These are phyloP conservation scores for Drosophila anomelani DNA, from an alignment of 2,888 invertebrate species.

Conservation along the genomic window DNA sequence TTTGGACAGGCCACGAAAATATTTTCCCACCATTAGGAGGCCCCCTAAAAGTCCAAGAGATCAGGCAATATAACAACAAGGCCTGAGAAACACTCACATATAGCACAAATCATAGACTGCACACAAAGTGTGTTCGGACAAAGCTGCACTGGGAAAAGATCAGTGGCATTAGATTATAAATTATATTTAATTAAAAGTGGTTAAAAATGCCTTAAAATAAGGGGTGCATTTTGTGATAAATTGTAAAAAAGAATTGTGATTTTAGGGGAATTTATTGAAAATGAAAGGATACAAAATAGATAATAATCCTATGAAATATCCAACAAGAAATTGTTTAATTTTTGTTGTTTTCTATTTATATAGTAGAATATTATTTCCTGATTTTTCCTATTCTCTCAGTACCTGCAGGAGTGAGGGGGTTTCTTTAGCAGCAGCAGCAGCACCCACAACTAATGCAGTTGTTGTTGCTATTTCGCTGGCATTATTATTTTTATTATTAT, in stretches of 20 bases:
- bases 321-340: background rate
- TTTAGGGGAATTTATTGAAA: background rate
- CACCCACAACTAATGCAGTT: constrained; percentile 61
- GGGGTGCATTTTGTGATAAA: background rate
- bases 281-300: too few species aligned
- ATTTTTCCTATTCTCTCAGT: background rate
- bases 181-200: background rate
- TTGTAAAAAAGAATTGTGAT: background rate
- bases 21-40: constrained; percentile 77
- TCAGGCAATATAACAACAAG: constrained; percentile 39
- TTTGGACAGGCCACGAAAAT: constrained; percentile 50
- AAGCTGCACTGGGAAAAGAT: constrained; percentile 22
- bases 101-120: constrained; percentile 50
- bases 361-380: background rate
- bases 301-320: rapidly evolving
- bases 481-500: constrained; percentile 30
- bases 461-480: constrained; percentile 25
- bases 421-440: constrained; percentile 19
- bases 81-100: constrained; percentile 49
- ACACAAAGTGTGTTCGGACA: constrained; percentile 63
- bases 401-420: background rate
- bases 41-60: constrained; percentile 46
- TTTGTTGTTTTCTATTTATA: too few species aligned
- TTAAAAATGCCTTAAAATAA: background rate
- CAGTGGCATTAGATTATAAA: background rate